Evolutionary conservation across 2,888 invertebrate genomes (phyloP).

Genomic region (Yponomeuta evonymella): DNA sequence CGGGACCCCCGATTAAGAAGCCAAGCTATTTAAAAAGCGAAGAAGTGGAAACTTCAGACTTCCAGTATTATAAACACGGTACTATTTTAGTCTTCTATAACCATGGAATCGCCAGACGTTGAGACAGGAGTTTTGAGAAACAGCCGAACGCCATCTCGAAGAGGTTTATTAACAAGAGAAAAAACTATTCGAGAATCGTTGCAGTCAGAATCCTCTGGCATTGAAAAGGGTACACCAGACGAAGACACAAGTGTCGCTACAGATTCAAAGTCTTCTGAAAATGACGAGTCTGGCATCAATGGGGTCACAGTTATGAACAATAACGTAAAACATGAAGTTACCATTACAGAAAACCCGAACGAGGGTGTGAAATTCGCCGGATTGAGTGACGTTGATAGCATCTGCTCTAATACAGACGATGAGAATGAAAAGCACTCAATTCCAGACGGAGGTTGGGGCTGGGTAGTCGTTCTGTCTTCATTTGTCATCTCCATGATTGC

Average conservation of each 20-base stretch:
- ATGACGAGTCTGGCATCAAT: conserved; percentile 24
- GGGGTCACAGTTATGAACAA: conserved; percentile 9
- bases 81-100: conserved; percentile 35
- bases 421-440: conserved; percentile 67
- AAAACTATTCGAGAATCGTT: conserved; percentile 51
- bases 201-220: conserved; percentile 69
- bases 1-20: conserved; percentile 78
- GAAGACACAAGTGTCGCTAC: conserved; percentile 49
- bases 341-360: conserved; percentile 26
- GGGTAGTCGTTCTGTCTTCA: conserved; percentile 91
- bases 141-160: conserved; percentile 45
- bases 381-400: conserved; percentile 37
- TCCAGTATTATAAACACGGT: conserved; percentile 57
- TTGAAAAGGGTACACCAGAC: conserved; percentile 58
- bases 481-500: conserved; percentile 92
- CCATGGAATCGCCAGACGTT: conserved; percentile 46
- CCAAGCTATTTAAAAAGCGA: conserved; percentile 41
- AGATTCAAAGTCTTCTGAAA: conserved; percentile 35
- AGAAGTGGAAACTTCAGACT: conserved; percentile 22
- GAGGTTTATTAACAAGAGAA: conserved; percentile 37
- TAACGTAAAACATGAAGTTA: conserved; percentile 19
- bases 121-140: conserved; percentile 40
- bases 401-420: conserved; percentile 33
- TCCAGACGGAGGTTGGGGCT: conserved; percentile 92
- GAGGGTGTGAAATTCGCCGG: conserved; percentile 36